Base-by-base conservation (phyloP, 2,797 vertebrate genomes). In the Avahi laniger region DNA sequence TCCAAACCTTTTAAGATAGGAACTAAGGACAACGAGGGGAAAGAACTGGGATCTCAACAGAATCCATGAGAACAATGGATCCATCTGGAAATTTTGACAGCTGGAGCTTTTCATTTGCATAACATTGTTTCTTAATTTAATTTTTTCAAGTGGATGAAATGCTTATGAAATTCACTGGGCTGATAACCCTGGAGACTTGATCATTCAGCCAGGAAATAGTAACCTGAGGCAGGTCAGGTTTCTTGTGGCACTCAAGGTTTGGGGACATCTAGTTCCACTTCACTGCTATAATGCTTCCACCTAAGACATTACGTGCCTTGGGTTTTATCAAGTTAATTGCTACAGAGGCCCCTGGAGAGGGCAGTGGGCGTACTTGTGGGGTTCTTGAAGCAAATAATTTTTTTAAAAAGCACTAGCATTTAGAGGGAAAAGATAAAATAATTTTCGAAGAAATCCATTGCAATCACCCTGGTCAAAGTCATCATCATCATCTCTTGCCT, bases 81-180 rank as follows among this genome's bases (percentile, higher is more conserved):
- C 79, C 59, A 33, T 81, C 73, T 93, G 89, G 82, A 95, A 87
- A 85, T 79, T 33, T 76, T 12, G 0, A 91, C 78, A 94, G 92
- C 73, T 92, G 85, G 88, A 87, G 76, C 2, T 63, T 92, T 92
- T 61, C 61, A 91, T 95, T 86, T 95, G 78, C 91, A 96, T 89
- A 91, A 48, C 38, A 65, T 72, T 76, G 65, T 89, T 95, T 89
- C 82, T 89, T 95, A 86, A 89, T 89, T 93, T 92, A 80, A 89
- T 88, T 85, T 96, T 97, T 93, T 84, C 94, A 89, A 83, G 78
- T 48, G 35, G 82, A 87, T 92, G 52, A 91, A 94, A 93, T 76
- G 96, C 48, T 93, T 86, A 80, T 91, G 93, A 91, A 94, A 95
- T 83, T 86, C 69, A 46, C 43, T 81, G 28, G 81, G 89, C 43